These are phyloP conservation scores for Tychaedon coryphoeus DNA, from an alignment of 2,113 vertebrate species.

Conservation along the genomic window DNA sequence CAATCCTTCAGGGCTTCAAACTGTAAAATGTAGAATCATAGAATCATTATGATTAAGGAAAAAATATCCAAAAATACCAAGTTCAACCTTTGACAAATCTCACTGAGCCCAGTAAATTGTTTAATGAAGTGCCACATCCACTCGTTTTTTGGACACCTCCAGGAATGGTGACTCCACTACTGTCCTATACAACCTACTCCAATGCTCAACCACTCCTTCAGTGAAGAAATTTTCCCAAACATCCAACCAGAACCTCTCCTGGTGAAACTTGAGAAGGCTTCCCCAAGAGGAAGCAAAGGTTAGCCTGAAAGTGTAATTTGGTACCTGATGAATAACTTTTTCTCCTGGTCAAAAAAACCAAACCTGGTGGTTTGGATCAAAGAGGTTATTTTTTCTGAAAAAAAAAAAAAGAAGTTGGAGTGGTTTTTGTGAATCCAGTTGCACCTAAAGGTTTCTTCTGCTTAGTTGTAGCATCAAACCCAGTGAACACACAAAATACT, in stretches of 20 bases:
- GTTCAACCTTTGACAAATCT: neutral
- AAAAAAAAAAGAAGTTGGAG: neutral
- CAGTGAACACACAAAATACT: neutral
- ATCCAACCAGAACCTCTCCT: neutral
- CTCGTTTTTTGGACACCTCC: fast-evolving
- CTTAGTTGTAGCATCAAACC: neutral
- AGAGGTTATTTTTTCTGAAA: neutral
- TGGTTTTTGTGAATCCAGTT: neutral
- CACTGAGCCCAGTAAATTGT: neutral
- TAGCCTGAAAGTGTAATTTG: neutral
- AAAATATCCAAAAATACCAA: neutral
- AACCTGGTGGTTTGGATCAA: neutral
- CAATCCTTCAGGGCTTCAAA: neutral
- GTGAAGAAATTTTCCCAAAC: neutral
- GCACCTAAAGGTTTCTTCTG: neutral
- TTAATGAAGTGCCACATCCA: neutral
- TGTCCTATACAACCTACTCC: neutral
- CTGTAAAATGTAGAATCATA: neutral
- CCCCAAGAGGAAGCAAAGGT: neutral
- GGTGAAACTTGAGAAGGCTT: neutral
- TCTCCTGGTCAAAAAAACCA: neutral
- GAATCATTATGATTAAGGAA: neutral
- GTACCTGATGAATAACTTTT: neutral
- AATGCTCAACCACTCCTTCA: neutral
- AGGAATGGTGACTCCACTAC: neutral